Conservation (phyloP, 2,797 vertebrate species). For the Darevskia nairensis region DNA sequence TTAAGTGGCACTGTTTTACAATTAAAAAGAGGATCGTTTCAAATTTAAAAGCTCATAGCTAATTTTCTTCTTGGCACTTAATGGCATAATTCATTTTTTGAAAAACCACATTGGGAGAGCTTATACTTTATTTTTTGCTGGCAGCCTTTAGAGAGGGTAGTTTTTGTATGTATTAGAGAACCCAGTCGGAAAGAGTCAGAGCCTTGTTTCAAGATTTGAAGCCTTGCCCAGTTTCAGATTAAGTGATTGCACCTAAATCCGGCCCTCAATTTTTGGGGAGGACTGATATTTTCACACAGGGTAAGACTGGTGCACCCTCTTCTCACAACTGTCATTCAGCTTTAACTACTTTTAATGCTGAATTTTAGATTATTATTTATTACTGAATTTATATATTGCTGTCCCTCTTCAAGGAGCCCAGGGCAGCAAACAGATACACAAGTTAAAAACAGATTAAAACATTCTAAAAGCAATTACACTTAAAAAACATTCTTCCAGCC, state of each 20-base stretch:
- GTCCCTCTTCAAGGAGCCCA: no score
- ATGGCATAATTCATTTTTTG: slow-evolving; percentile 82
- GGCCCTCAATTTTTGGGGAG: not conserved
- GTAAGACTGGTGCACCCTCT: not conserved
- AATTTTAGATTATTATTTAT: no score
- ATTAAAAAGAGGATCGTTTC: slow-evolving; percentile 97
- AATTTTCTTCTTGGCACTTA: slow-evolving; percentile 84
- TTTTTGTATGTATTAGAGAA: slow-evolving; percentile 55
- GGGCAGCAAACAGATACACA: no score
- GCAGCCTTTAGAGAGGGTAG: slow-evolving; percentile 55
- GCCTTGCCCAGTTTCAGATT: slow-evolving; percentile 42
- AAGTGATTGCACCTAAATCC: not conserved
- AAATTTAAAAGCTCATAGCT: slow-evolving; percentile 84
- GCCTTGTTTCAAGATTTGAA: slow-evolving; percentile 55
- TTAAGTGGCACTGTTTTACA: slow-evolving; percentile 99
- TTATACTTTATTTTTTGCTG: slow-evolving; percentile 64
- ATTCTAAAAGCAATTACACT: no score
- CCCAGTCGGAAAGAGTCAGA: not conserved
- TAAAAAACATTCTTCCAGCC: no score
- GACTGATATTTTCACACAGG: not conserved
- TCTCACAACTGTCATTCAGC: no score
- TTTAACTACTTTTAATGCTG: no score
- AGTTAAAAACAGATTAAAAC: no score
- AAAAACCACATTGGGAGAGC: slow-evolving; percentile 79
- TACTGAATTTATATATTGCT: no score